Evolutionary conservation across 2,113 vertebrate genomes (phyloP), one percentile per base, ranked within the genome.

Genomic region (Dunckerocampus dactyliophorus): DNA sequence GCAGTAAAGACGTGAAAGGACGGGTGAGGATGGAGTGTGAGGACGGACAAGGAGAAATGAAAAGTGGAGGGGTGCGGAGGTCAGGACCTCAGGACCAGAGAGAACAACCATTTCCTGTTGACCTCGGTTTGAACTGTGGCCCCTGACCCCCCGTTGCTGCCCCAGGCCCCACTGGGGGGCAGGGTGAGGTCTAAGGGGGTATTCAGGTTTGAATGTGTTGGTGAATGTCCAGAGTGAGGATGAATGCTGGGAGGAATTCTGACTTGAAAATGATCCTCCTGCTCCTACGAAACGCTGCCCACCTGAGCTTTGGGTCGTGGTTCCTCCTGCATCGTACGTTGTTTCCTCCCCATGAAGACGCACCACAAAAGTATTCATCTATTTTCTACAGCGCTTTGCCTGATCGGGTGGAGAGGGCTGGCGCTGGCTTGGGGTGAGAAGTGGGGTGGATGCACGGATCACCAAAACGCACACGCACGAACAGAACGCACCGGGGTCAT

Each of bases 101-200:
- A 87, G 82, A 83, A 80, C 71, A 82, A 74, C 79, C 86, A 88
- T 88, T 91, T 92, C 89, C 91, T 90, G 86, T 85, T 89, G 87
- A 90, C 91, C 90, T 77, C 81, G 47, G 50, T 56, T 53, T 75
- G 87, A 88, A 88, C 91, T 88, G 80, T 85, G 81, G 79, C 89
- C 88, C 77, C 76, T 86, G 81, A 90, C 83, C 86, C 79, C 76
- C 77, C 66, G 13, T 43, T 66, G 73, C 77, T 71, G 77, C 73
- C 71, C 37, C 52, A 68, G 82, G 87, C 79, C 54, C 60, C n/a
- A 70, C 66, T 70, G 64, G 79, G 76, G 84, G 82, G 80, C 56
- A 70, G 71, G 71, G 63, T 16, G 20, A 17, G 28, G 60, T 47
- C 45, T 17, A 15, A 19, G 67, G 10, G 62, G 51, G 55, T 66